Conservation (phyloP, 1,140 invertebrate genomes). For the Lucilia sericata region DNA sequence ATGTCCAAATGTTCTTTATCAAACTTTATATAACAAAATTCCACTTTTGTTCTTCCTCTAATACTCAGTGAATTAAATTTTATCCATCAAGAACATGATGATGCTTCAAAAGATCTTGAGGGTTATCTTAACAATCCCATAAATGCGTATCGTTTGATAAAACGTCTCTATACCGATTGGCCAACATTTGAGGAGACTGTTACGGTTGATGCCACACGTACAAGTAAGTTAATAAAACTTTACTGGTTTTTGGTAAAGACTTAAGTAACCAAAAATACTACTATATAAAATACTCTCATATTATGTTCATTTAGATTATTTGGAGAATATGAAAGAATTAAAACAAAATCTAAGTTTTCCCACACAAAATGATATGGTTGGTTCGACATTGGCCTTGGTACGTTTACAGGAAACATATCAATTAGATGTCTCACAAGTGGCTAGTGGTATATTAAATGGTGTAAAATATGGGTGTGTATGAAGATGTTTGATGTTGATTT, state of each 20-base stretch:
- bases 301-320: conserved; percentile 71
- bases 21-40: too few relatives aligned
- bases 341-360: conserved; percentile 82
- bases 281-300: background rate
- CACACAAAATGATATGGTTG: conserved; percentile 88
- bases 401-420: conserved; percentile 96
- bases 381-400: conserved; percentile 92
- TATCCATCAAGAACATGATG: conserved; percentile 79
- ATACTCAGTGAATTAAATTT: conserved; percentile 74
- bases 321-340: conserved; percentile 78
- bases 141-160: conserved; percentile 95
- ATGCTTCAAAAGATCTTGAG: conserved; percentile 81
- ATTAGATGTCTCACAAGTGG: conserved; percentile 88
- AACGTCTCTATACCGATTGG: conserved; percentile 92
- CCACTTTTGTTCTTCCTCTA: too few relatives aligned
- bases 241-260: background rate
- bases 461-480: conserved; percentile 81
- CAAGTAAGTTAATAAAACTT: conserved; percentile 34
- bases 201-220: conserved; percentile 46
- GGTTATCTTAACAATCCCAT: conserved; percentile 93
- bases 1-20: too few relatives aligned
- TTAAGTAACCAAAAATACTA: background rate
- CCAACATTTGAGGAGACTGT: conserved; percentile 72
- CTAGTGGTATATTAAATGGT: conserved; percentile 88
- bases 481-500: background rate